These are phyloP conservation scores for Dichetophora obliterata DNA, from an alignment of 2,888 invertebrate species.

Conservation along the genomic window DNA sequence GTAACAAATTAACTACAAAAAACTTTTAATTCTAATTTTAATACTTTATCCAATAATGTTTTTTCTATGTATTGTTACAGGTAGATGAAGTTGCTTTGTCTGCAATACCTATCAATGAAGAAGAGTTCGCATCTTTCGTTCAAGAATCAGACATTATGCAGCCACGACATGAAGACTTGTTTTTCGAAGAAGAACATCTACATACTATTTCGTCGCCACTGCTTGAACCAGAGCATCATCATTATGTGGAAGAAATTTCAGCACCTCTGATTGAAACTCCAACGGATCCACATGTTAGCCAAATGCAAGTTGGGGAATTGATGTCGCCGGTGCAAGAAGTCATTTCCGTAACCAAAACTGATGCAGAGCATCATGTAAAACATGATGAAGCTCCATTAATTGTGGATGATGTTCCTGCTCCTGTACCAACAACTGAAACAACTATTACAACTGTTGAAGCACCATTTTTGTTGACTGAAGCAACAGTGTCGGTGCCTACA, in stretches of 20 bases:
- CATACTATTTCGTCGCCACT: background rate
- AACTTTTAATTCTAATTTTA: too few species aligned
- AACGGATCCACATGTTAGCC: background rate
- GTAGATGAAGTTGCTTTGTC: constrained; percentile 57
- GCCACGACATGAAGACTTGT: background rate
- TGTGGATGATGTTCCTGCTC: background rate
- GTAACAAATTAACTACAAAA: too few species aligned
- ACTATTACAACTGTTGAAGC: constrained; percentile 25
- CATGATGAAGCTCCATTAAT: background rate
- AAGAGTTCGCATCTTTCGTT: constrained; percentile 38
- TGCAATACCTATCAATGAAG: constrained; percentile 54
- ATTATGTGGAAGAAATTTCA: background rate
- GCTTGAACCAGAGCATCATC: background rate
- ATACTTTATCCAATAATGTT: background rate
- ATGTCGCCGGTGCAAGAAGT: background rate
- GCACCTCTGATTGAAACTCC: background rate
- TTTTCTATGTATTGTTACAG: constrained; percentile 47
- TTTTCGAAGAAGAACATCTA: background rate
- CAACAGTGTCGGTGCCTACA: constrained; percentile 2
- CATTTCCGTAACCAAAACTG: too few species aligned
- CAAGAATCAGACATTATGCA: background rate
- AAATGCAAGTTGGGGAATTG: background rate
- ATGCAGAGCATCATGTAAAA: background rate
- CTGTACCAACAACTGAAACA: background rate
- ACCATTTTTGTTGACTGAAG: background rate